Percentiles rank a stretch among this genome's conserved stretches.
These are phyloP conservation scores for Dysmachus trigonus DNA, from an alignment of 2,888 invertebrate species.

Conservation along the genomic window DNA sequence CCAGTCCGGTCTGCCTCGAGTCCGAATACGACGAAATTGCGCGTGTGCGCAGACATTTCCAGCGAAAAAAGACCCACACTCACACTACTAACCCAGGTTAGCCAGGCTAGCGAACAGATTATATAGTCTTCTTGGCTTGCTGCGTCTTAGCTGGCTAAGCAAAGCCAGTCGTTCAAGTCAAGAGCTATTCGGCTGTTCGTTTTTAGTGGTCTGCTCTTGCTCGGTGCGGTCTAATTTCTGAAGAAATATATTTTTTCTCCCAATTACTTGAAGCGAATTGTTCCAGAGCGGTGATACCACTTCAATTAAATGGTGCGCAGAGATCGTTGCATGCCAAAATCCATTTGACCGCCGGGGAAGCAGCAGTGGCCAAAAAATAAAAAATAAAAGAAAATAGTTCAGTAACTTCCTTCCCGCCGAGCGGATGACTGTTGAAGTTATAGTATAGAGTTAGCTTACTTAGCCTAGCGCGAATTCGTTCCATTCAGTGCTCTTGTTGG, in stretches of 20 bases:
- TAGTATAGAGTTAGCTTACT: background rate
- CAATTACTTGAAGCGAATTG: background rate
- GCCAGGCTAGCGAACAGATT: background rate
- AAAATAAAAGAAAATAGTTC: background rate
- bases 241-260: background rate
- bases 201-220: constrained; percentile 25
- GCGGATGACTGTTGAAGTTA: background rate
- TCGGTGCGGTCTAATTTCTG: constrained; percentile 26
- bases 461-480: background rate
- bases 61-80: background rate
- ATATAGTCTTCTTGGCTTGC: constrained; percentile 22
- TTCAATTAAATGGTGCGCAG: background rate
- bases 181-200: constrained; percentile 32
- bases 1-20: background rate
- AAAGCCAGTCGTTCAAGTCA: constrained; percentile 34
- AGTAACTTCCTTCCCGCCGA: background rate
- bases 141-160: constrained; percentile 1
- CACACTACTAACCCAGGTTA: background rate
- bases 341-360: background rate
- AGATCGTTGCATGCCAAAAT: constrained; percentile 1
- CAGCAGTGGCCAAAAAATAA: background rate
- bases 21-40: background rate
- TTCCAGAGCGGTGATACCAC: background rate
- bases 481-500: background rate
- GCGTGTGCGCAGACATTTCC: background rate